Base-by-base conservation (phyloP, 2,797 vertebrate genomes). In the Novumbra hubbsi region DNA sequence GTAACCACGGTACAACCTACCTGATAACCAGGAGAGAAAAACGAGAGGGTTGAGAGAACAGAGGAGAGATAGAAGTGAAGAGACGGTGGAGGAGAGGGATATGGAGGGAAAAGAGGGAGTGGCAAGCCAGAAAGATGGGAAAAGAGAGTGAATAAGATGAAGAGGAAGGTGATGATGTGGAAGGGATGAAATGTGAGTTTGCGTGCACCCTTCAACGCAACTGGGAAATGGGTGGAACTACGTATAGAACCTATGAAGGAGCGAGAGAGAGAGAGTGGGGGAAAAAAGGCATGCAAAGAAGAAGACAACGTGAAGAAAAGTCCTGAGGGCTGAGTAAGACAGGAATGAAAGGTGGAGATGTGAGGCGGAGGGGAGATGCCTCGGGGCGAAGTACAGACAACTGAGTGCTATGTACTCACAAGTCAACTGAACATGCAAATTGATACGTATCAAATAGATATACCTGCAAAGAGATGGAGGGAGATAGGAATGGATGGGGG, bases 301-400 rank as follows among this genome's bases (percentile, higher is more conserved):
- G 62, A 48, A 38, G 62, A 60, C 27, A 17, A n/a, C 11, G 28
- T n/a, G 62, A 38, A 66, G 27, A 38, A 16, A 68, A 49, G 41
- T 48, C 67, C 67, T 49, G 41, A n/a, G 48, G 68, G 68, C 24
- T 50, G 1, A 27, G 68, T 30, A 32, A 70, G 71, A 63, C 32
- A 48, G 32, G 71, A 21, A 27, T 19, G 34, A 34, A 34, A 57
- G 63, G 45, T 15, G 65, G 64, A 8, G 38, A 55, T 30, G 30
- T 14, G 19, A 3, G 66, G 19, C 17, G 5, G 66, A 16, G 38
- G 70, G 38, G n/a, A 27, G 1, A 57, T 27, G 57, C 28, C 19
- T 60, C 3, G n/a, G 55, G 55, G 14, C 9, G 70, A 55, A 41
- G 28, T 41, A n/a, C 70, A 45, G 27, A 41, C 19, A 68, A 45